These are phyloP conservation scores for Eulithis prunata DNA, from an alignment of 2,888 invertebrate species.

Conservation along the genomic window DNA sequence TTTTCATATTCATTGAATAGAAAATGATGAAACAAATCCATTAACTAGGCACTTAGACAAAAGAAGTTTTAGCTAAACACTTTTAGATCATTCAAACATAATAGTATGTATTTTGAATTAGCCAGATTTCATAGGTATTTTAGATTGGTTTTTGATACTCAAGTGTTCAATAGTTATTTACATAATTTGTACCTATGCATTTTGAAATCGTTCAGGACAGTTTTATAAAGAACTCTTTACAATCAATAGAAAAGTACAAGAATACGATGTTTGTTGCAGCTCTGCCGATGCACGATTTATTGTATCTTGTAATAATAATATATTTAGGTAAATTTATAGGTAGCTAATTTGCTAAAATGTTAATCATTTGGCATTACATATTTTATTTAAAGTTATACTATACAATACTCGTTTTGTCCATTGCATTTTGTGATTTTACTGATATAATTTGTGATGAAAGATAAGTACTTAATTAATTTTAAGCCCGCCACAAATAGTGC, in stretches of 20 bases:
- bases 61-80: neutral
- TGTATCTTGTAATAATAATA: constrained; percentile 31
- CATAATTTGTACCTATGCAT: constrained; percentile 18
- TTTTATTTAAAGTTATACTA: constrained; percentile 24
- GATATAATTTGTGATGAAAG: constrained; percentile 46
- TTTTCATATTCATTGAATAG: neutral
- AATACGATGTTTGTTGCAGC: constrained; percentile 18
- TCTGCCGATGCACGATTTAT: constrained; percentile 29
- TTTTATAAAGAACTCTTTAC: constrained; percentile 21
- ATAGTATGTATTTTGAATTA: constrained; percentile 39
- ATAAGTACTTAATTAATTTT: constrained; percentile 68
- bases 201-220: constrained; percentile 9
- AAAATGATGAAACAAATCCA: neutral
- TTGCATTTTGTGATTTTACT: constrained; percentile 59
- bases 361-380: constrained; percentile 52
- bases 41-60: constrained; percentile 13
- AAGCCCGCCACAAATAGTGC: constrained; percentile 50
- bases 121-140: constrained; percentile 19
- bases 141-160: constrained; percentile 39
- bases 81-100: constrained; percentile 18
- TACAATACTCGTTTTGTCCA: constrained; percentile 52
- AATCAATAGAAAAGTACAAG: constrained; percentile 18
- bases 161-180: constrained; percentile 44
- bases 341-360: constrained; percentile 69
- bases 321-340: constrained; percentile 63